phyloP scores from a whole-genome alignment of 2,888 invertebrate species.

The Zaprionus bogoriensis region DNA sequence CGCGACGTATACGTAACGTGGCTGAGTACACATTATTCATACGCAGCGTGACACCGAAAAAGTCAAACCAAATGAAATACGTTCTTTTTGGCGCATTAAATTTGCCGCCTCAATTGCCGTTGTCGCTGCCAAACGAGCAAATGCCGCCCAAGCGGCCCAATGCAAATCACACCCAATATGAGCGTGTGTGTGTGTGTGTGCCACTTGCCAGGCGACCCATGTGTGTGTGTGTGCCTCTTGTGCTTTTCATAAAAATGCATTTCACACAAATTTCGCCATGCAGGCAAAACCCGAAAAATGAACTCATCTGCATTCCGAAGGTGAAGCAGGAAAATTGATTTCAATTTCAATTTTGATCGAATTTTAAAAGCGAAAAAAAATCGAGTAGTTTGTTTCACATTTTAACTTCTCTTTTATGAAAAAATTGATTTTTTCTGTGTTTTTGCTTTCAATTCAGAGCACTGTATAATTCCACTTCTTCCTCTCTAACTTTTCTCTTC shows the following conservation, averaged over 20 bases:
- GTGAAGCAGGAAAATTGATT: no score
- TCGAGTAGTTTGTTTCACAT: no score
- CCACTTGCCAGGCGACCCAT: constrained; percentile 1
- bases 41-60: constrained; percentile 68
- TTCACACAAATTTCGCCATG: constrained; percentile 60
- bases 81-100: constrained; percentile 67
- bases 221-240: constrained; percentile 18
- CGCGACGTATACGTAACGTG: constrained; percentile 63
- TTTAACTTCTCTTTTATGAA: no score
- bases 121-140: constrained; percentile 43
- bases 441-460: no score
- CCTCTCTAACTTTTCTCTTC: no score
- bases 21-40: constrained; percentile 57
- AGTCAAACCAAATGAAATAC: constrained; percentile 57
- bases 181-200: background rate
- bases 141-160: constrained; percentile 31
- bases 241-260: constrained; percentile 61
- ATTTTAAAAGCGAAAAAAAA: no score
- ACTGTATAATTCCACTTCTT: no score
- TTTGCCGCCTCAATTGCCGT: constrained; percentile 65
- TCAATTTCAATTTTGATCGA: no score
- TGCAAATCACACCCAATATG: constrained; percentile 42
- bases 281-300: constrained; percentile 21
- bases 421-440: no score
- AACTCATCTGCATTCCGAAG: constrained; percentile 2